Base-by-base conservation (phyloP, 2,888 invertebrate species). In the Synanthedon myopaeformis region DNA sequence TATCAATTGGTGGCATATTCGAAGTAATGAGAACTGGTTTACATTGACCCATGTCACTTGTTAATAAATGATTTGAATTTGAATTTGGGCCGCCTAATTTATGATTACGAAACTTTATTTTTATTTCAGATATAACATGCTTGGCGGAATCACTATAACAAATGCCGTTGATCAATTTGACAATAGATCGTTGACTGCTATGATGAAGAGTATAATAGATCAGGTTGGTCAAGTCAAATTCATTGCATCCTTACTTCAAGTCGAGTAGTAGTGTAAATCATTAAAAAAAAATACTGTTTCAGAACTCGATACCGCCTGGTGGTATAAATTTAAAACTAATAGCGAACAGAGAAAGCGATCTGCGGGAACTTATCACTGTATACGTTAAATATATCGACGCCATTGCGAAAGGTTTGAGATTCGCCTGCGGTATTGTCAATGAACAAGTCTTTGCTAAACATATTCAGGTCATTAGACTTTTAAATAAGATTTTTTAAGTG, bases 371-470 rank as follows among this genome's bases (percentile, higher is more conserved):
- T 61, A 77, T 89, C 53, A 81, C 88, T 3, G 69, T 78, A 0
- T 89, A 90, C 69, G 79, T 90, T 14, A 83, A 84, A 54, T 88
- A 89, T 51, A 85, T 91, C 62, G 92, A 92, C 69, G 79, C 87
- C 0, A 72, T 89, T 52, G 91, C 91, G 0, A 79, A 85, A 54
- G 91, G 88, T 0, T 70, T 92, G 49, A 74, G 89, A 12, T 70
- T 81, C 54, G 90, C 91, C 0, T 83, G 88, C 56, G 79, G 72
- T 51, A 72, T 92, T 12, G 69, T 85, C 1, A 72, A 88, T 0
- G 91, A 91, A 49, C 90, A 90, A 52, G 73, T 89, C 4, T 82
- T 92, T 55, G 70, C 82, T 1, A 89, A 89, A 66, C 83, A 89
- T 60, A 66, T 91, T 41, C 89, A 91, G 89, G 90, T 90, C 28